These are phyloP conservation scores for Pinna nobilis DNA, from an alignment of 1,140 invertebrate genomes.

Conservation along the genomic window DNA sequence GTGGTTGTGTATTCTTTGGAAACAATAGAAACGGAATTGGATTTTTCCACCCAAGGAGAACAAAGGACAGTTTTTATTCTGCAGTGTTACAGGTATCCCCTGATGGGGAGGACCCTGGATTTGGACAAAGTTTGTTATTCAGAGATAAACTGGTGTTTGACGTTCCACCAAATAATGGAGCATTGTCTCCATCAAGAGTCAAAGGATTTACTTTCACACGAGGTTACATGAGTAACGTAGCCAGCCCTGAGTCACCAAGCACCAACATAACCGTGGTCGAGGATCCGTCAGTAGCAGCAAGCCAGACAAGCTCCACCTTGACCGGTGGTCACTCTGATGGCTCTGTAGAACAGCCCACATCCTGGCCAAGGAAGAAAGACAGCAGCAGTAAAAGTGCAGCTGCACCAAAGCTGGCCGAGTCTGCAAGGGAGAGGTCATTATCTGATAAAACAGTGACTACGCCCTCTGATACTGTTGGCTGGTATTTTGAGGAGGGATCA, in stretches of 20 bases:
- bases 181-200: slow-evolving; percentile 43
- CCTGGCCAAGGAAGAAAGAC: no score
- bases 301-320: slow-evolving; percentile 10
- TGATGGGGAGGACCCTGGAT: slow-evolving; percentile 84
- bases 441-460: slow-evolving; percentile 7
- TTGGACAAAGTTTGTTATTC: slow-evolving; percentile 94
- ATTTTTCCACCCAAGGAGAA: slow-evolving; percentile 89
- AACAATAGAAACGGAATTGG: slow-evolving; percentile 84
- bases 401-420: no score
- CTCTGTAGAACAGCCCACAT: neutral
- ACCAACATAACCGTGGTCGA: slow-evolving; percentile 52
- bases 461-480: neutral
- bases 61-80: slow-evolving; percentile 50
- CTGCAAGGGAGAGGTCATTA: no score
- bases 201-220: slow-evolving; percentile 66
- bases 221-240: slow-evolving; percentile 68
- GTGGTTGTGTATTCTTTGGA: slow-evolving; percentile 96
- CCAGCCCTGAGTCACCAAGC: slow-evolving; percentile 64
- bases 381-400: neutral
- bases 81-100: slow-evolving; percentile 66
- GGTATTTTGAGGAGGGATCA: neutral
- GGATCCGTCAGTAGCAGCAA: slow-evolving; percentile 16
- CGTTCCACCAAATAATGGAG: slow-evolving; percentile 74
- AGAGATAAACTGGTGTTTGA: slow-evolving; percentile 92
- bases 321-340: neutral